Base-by-base conservation (phyloP, 2,113 vertebrate species). In the Actenoides hombroni region DNA sequence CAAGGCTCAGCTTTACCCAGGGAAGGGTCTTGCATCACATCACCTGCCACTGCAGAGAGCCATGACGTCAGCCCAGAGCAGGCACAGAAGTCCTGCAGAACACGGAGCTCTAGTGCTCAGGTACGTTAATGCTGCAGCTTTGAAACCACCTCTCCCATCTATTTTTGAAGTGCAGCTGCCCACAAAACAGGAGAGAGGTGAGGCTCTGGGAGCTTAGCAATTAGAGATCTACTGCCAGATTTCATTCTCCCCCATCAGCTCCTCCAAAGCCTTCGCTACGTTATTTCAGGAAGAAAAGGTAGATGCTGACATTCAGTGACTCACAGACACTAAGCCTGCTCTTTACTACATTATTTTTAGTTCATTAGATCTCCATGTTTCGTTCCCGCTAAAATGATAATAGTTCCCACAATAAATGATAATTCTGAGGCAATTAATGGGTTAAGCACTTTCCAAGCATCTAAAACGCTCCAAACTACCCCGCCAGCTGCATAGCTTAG, bases 251-350 rank as follows among this genome's bases (percentile, higher is more conserved):
- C 16, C 11, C 23, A 18, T 1, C 33, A 48, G 78, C 82, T 76
- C 49, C 87, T 76, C 69, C 48, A 33, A 84, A 95, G 74, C 46
- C 44, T 91, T 64, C 65, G 44, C 23, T 13, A 46, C 57, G 23
- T 93, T 74, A 92, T 88, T 78, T 86, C 51, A 82, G 84, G 81
- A 53, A 76, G 82, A 93, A 92, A 75, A 94, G 93, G 69, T 92
- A 86, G 91, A 92, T 81, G 53, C 91, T 53, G 88, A 92, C 53
- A 83, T 67, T 80, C 29, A 25, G 90, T 95, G 95, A 94, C 92
- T 92, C 96, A 97, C 68, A 95, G 71, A 71, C 93, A 77, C 75
- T 69, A 83, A 94, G 85, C 88, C 76, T 81, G 60, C 46, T 83
- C 69, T 89, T 53, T 53, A 75, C 85, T 73, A n/a, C 5, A 8